Conservation (phyloP, 2,113 vertebrate species). For the Regulus satrapa region DNA sequence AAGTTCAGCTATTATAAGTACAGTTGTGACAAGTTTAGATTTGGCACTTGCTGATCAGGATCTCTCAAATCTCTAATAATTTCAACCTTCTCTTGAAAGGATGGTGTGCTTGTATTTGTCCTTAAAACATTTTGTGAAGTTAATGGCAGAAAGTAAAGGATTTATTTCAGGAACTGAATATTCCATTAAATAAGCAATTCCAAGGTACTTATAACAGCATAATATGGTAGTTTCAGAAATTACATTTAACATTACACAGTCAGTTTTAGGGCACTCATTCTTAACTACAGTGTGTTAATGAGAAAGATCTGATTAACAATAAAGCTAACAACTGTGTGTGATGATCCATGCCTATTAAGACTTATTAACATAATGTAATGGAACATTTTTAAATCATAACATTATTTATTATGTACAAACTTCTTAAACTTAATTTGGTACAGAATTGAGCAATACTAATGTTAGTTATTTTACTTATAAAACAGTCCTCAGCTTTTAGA, state of each 20-base stretch:
- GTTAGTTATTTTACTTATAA: neutral
- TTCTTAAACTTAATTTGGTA: neutral
- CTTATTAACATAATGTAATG: neutral
- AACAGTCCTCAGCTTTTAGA: neutral
- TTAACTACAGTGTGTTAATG: slow-evolving; percentile 41
- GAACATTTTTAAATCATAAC: slow-evolving; percentile 15
- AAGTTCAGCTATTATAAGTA: slow-evolving; percentile 63
- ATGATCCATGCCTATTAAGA: slow-evolving; percentile 4
- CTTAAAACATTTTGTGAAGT: neutral
- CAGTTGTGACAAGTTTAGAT: slow-evolving; percentile 47
- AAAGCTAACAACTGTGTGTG: slow-evolving; percentile 12
- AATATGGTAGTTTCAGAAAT: slow-evolving; percentile 9
- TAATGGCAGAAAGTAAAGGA: neutral
- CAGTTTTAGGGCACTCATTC: neutral
- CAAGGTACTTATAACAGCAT: neutral
- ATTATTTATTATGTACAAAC: neutral
- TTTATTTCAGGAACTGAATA: neutral
- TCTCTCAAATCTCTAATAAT: neutral
- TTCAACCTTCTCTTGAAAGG: slow-evolving; percentile 13
- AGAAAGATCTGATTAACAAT: slow-evolving; percentile 40
- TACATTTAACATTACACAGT: neutral
- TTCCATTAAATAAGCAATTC: neutral
- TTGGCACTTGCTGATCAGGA: slow-evolving; percentile 15
- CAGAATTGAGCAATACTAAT: neutral
- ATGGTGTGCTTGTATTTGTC: neutral